These are phyloP conservation scores for Morinoia aosen DNA, from an alignment of 2,888 invertebrate genomes.

Conservation along the genomic window DNA sequence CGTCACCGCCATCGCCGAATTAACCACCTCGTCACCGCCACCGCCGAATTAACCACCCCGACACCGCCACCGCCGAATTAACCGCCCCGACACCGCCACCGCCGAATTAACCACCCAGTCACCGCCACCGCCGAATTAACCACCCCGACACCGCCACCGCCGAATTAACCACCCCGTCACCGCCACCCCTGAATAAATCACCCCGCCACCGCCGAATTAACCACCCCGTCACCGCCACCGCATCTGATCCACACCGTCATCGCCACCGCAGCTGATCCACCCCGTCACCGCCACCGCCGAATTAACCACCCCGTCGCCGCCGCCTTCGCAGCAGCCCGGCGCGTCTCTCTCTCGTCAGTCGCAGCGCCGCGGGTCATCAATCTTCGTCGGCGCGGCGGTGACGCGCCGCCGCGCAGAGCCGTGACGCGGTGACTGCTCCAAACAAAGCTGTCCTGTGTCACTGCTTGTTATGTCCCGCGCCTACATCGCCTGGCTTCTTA, in stretches of 20 bases:
- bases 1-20: not conserved
- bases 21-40: not conserved
- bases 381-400: constrained; percentile 42
- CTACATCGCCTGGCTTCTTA: not conserved
- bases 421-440: constrained; percentile 36
- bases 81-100: not conserved
- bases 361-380: constrained; percentile 19
- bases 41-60: not conserved
- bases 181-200: not conserved
- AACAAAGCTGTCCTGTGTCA: constrained; percentile 48
- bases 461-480: constrained; percentile 10
- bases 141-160: too few species aligned
- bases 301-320: not conserved
- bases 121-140: not conserved
- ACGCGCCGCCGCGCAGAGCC: constrained; percentile 25
- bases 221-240: not conserved
- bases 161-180: not conserved
- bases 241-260: not conserved
- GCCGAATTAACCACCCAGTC: not conserved
- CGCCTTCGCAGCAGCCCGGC: constrained; percentile 1
- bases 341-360: constrained; percentile 10
- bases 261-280: not conserved
- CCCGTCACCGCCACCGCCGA: not conserved
- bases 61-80: too few species aligned
- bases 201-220: not conserved